phyloP scores from a whole-genome alignment of 2,797 vertebrate genomes.

The Mus caroli region DNA sequence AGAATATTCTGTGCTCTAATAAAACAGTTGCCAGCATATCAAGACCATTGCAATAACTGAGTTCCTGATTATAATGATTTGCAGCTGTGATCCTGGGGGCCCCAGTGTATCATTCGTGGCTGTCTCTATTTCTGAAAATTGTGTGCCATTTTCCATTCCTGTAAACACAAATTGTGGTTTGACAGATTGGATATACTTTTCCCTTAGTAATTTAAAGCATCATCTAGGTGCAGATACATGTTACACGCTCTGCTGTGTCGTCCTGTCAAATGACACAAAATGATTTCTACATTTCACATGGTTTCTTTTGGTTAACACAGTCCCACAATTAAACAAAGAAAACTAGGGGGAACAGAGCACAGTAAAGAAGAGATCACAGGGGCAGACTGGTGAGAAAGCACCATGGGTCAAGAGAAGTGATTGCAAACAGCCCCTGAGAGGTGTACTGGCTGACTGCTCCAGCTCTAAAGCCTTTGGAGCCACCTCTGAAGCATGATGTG shows the following conservation, averaged over 20 bases:
- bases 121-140: not conserved
- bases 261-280: slow-evolving; percentile 2
- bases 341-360: not conserved
- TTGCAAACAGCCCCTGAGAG: not conserved
- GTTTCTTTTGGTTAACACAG: slow-evolving; percentile 18
- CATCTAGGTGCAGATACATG: slow-evolving; percentile 25
- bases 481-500: not conserved
- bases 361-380: not conserved
- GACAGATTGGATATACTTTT: slow-evolving; percentile 46
- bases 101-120: not conserved
- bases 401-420: not conserved
- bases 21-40: slow-evolving; percentile 60
- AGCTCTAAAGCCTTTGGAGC: not conserved
- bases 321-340: slow-evolving; percentile 9
- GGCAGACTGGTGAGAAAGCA: not conserved
- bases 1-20: slow-evolving; percentile 58
- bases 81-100: slow-evolving; percentile 31
- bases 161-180: slow-evolving; percentile 26
- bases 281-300: slow-evolving; percentile 52
- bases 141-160: slow-evolving; percentile 37
- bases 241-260: slow-evolving; percentile 22
- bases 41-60: slow-evolving; percentile 37
- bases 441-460: not conserved
- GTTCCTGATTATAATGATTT: slow-evolving; percentile 43
- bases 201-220: not conserved